Base-by-base conservation (phyloP, 2,113 vertebrate species). In the Colossoma macropomum region DNA sequence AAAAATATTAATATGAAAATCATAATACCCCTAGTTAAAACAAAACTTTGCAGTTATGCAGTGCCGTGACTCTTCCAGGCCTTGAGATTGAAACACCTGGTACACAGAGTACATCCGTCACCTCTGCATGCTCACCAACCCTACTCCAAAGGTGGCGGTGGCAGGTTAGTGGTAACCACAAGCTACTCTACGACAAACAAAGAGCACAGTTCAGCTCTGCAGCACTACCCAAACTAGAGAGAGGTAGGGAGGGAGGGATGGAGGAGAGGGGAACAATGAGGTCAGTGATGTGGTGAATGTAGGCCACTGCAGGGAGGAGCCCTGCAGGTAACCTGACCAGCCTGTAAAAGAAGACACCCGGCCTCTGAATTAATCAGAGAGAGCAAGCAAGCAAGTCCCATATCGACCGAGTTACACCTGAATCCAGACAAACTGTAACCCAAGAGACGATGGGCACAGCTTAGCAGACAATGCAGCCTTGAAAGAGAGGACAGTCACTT, bases 291-390 rank as follows among this genome's bases (percentile, higher is more conserved):
- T 84, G 56, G 77, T 30, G 75, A 86, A 82, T 84, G 79, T 48
- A 80, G 79, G 75, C 60, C 75, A 77, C 78, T 60, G 79, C 72
- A 71, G 69, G 75, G 66, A 80, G 62, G 76, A 86, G 79, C 59
- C 52, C 45, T 68, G 45, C 77, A 87, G 84, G 89, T 83, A 89
- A 89, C 86, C 85, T 85, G 54, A 59, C 21, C 62, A 65, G 84
- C 62, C 77, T 77, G 87, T 81, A 85, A 88, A 70, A 60, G 74
- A 79, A 88, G 85, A 82, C 81, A 66, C 38, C 28, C 41, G 54
- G 52, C 62, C 66, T 70, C 79, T 89, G 77, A 89, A 89, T 88
- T 85, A 89, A 87, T 87, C 87, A 88, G 77, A 52, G n/a, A 41
- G 34, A 62, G 50, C 0, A 59, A 21, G 45, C 66, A 25, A 52